phyloP scores from a whole-genome alignment of 2,113 vertebrate genomes.

The Lampris megalopsis region DNA sequence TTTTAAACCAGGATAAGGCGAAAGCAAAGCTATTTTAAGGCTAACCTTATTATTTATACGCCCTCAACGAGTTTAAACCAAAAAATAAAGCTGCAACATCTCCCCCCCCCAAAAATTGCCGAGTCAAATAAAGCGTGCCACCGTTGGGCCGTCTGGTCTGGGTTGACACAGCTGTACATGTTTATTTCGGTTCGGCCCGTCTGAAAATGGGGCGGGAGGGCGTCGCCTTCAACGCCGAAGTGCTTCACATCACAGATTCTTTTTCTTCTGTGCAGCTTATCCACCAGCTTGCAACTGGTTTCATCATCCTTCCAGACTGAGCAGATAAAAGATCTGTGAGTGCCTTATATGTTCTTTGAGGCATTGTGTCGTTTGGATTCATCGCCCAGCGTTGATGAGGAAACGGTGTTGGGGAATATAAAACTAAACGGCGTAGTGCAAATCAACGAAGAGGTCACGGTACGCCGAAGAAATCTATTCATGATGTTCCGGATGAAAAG shows the following conservation, averaged over 20 bases:
- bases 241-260: constrained; percentile 7
- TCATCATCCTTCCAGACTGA: constrained; percentile 51
- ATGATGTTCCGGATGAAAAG: too few relatives aligned
- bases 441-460: neutral
- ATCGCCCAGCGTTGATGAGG: constrained; percentile 2
- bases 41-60: neutral
- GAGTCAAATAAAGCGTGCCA: too few relatives aligned
- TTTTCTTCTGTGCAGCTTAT: constrained; percentile 13
- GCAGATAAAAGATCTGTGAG: constrained; percentile 33
- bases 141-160: neutral
- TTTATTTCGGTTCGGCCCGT: too few relatives aligned
- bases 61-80: neutral
- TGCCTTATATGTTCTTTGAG: constrained; percentile 18
- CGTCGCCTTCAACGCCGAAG: neutral
- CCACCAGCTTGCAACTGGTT: constrained; percentile 50
- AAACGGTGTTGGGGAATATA: neutral
- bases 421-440: neutral
- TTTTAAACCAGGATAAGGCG: neutral
- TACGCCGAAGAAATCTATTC: too few relatives aligned
- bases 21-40: neutral
- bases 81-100: neutral
- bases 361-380: constrained; percentile 21
- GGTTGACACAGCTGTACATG: neutral
- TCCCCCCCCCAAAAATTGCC: too few relatives aligned
- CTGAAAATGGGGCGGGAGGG: too few relatives aligned